These are phyloP conservation scores for Plutella xylostella DNA, from an alignment of 2,888 invertebrate genomes.

Conservation along the genomic window DNA sequence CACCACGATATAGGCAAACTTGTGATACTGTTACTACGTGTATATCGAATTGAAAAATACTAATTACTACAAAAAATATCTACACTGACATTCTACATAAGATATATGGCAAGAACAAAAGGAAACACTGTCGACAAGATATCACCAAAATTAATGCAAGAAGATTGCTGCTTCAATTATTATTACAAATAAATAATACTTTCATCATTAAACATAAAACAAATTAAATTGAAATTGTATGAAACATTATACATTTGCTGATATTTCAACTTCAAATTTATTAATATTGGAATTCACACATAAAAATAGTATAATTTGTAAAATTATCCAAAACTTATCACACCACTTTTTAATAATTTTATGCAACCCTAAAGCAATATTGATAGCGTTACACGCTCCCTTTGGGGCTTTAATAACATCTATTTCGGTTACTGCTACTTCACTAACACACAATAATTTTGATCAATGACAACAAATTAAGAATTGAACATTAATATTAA, in stretches of 20 bases:
- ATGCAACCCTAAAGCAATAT: constrained; percentile 68
- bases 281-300: constrained; percentile 63
- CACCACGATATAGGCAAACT: constrained; percentile 58
- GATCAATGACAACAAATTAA: constrained; percentile 67
- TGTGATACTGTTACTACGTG: constrained; percentile 61
- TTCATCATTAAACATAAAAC: constrained; percentile 30
- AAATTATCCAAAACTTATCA: constrained; percentile 71
- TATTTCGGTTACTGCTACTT: constrained; percentile 65
- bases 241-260: constrained; percentile 37
- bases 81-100: constrained; percentile 62
- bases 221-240: constrained; percentile 38
- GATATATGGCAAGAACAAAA: constrained; percentile 67
- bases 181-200: constrained; percentile 42
- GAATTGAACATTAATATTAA: constrained; percentile 64
- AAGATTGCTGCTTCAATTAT: constrained; percentile 27
- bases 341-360: constrained; percentile 64
- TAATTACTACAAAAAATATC: constrained; percentile 57
- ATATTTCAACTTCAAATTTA: constrained; percentile 52
- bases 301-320: constrained; percentile 69
- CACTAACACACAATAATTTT: constrained; percentile 69
- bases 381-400: constrained; percentile 68
- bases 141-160: constrained; percentile 46
- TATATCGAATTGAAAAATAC: constrained; percentile 63
- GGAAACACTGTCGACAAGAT: constrained; percentile 49
- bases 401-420: constrained; percentile 63